Evolutionary conservation across 1,140 invertebrate species (phyloP).

Genomic region (Diorhabda elongata): DNA sequence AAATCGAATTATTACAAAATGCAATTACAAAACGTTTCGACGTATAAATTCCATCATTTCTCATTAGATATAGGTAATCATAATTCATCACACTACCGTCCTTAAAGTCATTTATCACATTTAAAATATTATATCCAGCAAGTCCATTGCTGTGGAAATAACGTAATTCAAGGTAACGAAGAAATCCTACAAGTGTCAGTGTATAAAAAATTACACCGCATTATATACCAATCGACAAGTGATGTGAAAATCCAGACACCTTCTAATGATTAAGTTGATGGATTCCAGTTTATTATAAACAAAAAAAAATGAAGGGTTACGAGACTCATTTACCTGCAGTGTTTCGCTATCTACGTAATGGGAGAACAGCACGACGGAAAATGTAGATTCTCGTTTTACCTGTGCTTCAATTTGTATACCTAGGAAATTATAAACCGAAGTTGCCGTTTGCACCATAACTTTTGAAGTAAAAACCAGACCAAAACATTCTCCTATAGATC

Average conservation of each 20-base stretch:
- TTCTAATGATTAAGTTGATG: neutral
- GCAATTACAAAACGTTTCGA: too few relatives aligned
- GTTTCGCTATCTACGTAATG: constrained; percentile 27
- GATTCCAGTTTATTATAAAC: neutral
- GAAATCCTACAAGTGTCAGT: too few relatives aligned
- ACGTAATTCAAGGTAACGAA: too few relatives aligned
- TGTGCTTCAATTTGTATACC: constrained; percentile 15
- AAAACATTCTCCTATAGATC: too few relatives aligned
- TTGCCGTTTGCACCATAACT: constrained; percentile 14
- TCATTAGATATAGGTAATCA: too few relatives aligned
- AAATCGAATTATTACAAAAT: too few relatives aligned
- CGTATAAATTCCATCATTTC: too few relatives aligned
- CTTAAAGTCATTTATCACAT: too few relatives aligned
- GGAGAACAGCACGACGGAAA: constrained; percentile 26
- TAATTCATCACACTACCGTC: too few relatives aligned
- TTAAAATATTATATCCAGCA: too few relatives aligned
- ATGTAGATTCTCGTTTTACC: constrained; percentile 20
- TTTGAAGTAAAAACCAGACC: neutral
- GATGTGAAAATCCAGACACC: neutral
- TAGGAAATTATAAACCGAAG: neutral
- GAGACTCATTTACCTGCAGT: constrained; percentile 31
- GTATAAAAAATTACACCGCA: too few relatives aligned
- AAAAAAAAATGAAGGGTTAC: constrained; percentile 3
- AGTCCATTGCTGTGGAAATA: too few relatives aligned
- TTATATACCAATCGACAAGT: neutral